Evolutionary conservation across 2,888 invertebrate genomes (phyloP).

Genomic region (Mesoligia furuncula): DNA sequence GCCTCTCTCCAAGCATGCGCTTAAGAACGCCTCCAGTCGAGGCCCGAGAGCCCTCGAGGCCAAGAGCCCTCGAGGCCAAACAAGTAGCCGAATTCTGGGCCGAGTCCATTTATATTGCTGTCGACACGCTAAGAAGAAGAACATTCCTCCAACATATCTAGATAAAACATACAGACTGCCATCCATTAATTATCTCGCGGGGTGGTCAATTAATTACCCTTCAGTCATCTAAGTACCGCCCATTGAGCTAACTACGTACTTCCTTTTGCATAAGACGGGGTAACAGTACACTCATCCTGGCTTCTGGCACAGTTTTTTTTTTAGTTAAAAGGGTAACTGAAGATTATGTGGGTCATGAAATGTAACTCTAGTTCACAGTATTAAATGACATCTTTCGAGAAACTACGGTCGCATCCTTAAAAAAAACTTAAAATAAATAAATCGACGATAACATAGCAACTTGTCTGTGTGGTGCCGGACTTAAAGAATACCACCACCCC

Average conservation of each 20-base stretch:
- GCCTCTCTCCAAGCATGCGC: too few relatives aligned
- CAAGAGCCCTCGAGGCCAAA: too few relatives aligned
- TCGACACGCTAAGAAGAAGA: too few relatives aligned
- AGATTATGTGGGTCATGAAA: slow-evolving; percentile 34
- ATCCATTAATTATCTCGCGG: slow-evolving; percentile 32
- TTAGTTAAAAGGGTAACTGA: background rate
- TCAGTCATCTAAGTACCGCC: slow-evolving; percentile 36
- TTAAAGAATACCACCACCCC: too few relatives aligned
- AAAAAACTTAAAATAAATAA: background rate
- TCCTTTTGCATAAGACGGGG: slow-evolving; percentile 57
- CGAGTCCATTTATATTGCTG: too few relatives aligned
- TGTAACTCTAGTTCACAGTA: background rate
- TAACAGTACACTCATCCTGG: slow-evolving; percentile 11
- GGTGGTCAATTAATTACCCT: slow-evolving; percentile 57
- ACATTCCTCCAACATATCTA: slow-evolving; percentile 17
- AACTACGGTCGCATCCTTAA: background rate
- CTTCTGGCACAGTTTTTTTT: background rate
- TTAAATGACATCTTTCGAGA: too few relatives aligned
- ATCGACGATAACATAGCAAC: too few relatives aligned
- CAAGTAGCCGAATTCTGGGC: too few relatives aligned
- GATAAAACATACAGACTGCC: background rate
- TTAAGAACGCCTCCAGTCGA: too few relatives aligned
- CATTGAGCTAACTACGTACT: slow-evolving; percentile 53
- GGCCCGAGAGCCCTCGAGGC: too few relatives aligned
- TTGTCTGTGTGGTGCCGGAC: too few relatives aligned